Conservation (phyloP, 2,113 vertebrate genomes). For the Panurus biarmicus region DNA sequence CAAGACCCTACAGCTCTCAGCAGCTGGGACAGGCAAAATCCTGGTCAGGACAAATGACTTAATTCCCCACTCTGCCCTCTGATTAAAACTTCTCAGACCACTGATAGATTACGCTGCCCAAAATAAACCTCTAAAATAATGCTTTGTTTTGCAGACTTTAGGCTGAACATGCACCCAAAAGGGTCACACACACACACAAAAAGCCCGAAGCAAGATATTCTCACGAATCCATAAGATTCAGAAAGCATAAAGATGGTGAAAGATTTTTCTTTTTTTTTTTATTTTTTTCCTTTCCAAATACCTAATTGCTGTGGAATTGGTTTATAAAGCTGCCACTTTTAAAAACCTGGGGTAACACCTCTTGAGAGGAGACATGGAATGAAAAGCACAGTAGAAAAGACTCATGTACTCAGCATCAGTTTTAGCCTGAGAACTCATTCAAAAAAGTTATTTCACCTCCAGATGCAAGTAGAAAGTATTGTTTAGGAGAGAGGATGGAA, state of each 20-base stretch:
- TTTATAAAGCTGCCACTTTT: neutral
- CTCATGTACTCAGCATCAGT: neutral
- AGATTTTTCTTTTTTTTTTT: neutral
- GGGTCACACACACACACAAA: neutral
- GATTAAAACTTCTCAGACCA: neutral
- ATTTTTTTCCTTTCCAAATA: neutral
- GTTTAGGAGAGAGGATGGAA: neutral
- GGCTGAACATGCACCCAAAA: neutral
- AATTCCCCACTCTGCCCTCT: neutral
- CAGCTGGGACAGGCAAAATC: neutral
- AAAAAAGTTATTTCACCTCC: neutral
- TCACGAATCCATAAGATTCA: neutral
- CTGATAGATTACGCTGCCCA: neutral
- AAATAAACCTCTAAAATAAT: neutral
- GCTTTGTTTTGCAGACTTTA: neutral
- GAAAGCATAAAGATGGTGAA: neutral
- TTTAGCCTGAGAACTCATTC: neutral
- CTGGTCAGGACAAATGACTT: neutral
- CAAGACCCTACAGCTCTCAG: neutral
- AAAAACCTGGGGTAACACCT: neutral
- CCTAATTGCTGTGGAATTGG: neutral
- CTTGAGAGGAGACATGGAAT: neutral
- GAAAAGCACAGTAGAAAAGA: neutral
- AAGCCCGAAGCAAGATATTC: neutral
- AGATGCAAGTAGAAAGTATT: neutral